Evolutionary conservation across 2,888 invertebrate genomes (phyloP).

Genomic region (Nephrotoma appendiculata): DNA sequence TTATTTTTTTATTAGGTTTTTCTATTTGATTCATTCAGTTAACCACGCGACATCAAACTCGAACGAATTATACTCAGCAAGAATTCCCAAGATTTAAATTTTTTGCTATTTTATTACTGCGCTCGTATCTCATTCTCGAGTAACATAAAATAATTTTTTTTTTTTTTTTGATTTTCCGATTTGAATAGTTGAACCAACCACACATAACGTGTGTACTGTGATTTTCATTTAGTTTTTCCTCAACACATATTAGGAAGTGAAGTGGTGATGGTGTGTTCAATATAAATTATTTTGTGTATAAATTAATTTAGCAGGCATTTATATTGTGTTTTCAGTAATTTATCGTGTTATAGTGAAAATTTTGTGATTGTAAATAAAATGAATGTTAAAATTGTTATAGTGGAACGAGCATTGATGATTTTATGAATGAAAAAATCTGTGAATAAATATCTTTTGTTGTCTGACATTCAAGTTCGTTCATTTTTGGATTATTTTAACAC

Average conservation of each 20-base stretch:
- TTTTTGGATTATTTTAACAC: neutral
- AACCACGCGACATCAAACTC: slow-evolving; percentile 16
- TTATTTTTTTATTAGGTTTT: neutral
- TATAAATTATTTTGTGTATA: neutral
- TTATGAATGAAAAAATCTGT: neutral
- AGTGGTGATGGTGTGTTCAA: neutral
- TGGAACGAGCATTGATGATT: neutral
- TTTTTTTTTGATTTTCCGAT: neutral
- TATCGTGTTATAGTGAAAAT: neutral
- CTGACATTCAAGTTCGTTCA: neutral
- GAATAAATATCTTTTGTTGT: neutral
- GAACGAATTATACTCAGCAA: neutral
- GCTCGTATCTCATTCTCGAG: neutral
- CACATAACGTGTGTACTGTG: neutral
- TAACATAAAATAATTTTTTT: neutral
- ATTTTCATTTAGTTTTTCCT: neutral
- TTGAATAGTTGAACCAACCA: neutral
- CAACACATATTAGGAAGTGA: neutral
- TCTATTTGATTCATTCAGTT: slow-evolving; percentile 14
- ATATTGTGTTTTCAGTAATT: neutral
- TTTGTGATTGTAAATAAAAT: neutral
- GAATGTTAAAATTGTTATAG: neutral
- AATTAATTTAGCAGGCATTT: neutral
- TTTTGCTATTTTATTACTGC: neutral
- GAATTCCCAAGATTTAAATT: neutral